Evolutionary conservation across 2,797 vertebrate genomes (phyloP).

Genomic region (Pagetopsis macropterus): DNA sequence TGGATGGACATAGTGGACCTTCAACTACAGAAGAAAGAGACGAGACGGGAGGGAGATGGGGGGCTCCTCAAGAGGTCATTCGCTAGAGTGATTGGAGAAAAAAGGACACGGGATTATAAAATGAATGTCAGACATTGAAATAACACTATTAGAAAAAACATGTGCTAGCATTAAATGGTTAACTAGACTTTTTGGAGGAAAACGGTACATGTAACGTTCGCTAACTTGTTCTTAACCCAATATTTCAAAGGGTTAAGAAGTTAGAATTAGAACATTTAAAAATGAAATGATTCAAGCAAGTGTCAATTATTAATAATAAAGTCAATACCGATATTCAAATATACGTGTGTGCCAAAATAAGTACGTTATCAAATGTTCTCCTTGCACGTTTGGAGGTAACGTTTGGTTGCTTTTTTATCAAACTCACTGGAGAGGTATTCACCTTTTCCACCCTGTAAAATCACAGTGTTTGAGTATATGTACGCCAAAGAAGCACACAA

Average conservation of each 20-base stretch:
- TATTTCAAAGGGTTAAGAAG: rapidly evolving
- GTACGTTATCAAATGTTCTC: not conserved
- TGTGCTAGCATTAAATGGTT: not conserved
- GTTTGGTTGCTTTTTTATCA: not conserved
- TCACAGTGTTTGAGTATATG: rapidly evolving
- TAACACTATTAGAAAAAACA: not conserved
- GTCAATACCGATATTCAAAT: not conserved
- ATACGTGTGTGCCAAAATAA: rapidly evolving
- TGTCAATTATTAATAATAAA: not conserved
- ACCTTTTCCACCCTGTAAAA: too few species aligned
- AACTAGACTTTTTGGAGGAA: not conserved
- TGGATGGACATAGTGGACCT: slow-evolving; percentile 68
- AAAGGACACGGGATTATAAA: not conserved
- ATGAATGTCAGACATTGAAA: not conserved
- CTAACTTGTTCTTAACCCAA: not conserved
- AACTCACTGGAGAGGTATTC: not conserved
- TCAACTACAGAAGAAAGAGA: not conserved
- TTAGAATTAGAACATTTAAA: not conserved
- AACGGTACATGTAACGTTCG: not conserved
- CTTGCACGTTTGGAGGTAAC: slow-evolving; percentile 32
- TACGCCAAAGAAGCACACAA: not conserved
- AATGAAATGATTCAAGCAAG: not conserved
- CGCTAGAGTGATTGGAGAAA: not conserved
- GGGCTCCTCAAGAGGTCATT: slow-evolving; percentile 25
- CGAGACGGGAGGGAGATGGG: not conserved